Evolutionary conservation across 2,888 invertebrate species (phyloP), one percentile per base, ranked within the genome.

Genomic region (Miltochrista miniata): DNA sequence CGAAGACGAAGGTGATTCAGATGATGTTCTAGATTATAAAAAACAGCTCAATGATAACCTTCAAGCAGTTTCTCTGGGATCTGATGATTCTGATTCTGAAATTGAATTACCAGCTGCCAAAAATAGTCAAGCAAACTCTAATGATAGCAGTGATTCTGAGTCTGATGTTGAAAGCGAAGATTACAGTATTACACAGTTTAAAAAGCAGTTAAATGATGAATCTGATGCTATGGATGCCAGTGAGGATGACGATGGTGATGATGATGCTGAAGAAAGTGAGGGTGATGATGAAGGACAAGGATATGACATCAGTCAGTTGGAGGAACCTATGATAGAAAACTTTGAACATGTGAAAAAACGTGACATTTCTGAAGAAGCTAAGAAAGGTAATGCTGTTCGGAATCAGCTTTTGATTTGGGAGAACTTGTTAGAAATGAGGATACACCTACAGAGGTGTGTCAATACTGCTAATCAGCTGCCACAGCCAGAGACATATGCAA

Each of bases 381-480:
- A 94, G 64, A 95, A 95, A 76, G 96, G 95, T 1, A 81, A 89
- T 11, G 93, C 94, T 72, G 94, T 96, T 0, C 92, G 94, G 72
- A 95, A 94, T 68, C 96, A 96, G 75, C 78, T 96, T 29, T 87
- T 93, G 35, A 75, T 97, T 1, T 98, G 97, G 97, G 98, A 98
- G 79, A 94, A 93, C 48, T 80, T 98, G 4, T 79, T 98, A 18
- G 98, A 98, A 85, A 93, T 95, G 76, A 93, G 98, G 61, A 98
- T 98, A 67, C 96, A 96, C 74, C 83, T 98, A 18, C 98, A 98
- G 80, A 96, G 97, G 79, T 93, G 96, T 69, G 79, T 98, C 45
- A 86, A 93, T 38, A 93, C 94, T 11, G 93, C 95, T 0, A 98
- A 98, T 81, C 95, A 94, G 76, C 92, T 98, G 84, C 98, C 98